Evolutionary conservation across 2,113 vertebrate genomes (phyloP).

Genomic region (Talpa occidentalis): DNA sequence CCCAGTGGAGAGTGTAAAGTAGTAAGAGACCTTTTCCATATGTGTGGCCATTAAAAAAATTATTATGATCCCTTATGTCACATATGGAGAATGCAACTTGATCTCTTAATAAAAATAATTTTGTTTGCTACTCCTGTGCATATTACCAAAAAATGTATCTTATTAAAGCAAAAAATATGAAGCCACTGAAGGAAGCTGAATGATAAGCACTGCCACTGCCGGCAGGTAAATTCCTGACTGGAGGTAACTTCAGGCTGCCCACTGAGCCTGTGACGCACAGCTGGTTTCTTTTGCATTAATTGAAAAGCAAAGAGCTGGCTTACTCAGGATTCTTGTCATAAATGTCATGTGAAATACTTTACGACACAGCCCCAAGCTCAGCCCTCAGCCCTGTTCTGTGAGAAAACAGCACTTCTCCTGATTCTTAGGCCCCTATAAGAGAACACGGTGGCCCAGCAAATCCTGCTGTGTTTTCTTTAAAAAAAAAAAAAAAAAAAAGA

Average conservation of each 20-base stretch:
- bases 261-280: neutral
- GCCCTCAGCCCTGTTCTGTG: neutral
- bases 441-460: no score
- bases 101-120: neutral
- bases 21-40: slow-evolving; percentile 67
- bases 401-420: neutral
- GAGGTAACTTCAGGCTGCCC: neutral
- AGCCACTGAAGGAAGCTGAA: neutral
- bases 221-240: no score
- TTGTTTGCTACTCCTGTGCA: neutral
- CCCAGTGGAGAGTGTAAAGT: slow-evolving; percentile 63
- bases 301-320: neutral
- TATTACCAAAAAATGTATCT: neutral
- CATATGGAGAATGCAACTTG: neutral
- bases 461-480: no score
- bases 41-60: slow-evolving; percentile 62
- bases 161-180: slow-evolving; percentile 2
- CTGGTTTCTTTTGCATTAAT: neutral
- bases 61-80: slow-evolving; percentile 43
- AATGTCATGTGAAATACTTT: neutral
- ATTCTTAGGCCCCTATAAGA: neutral
- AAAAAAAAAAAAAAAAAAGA: no score
- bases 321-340: neutral
- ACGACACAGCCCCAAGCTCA: neutral
- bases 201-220: no score